phyloP scores from a whole-genome alignment of 1,140 invertebrate species.

The Anagrus nilaparvatae region DNA sequence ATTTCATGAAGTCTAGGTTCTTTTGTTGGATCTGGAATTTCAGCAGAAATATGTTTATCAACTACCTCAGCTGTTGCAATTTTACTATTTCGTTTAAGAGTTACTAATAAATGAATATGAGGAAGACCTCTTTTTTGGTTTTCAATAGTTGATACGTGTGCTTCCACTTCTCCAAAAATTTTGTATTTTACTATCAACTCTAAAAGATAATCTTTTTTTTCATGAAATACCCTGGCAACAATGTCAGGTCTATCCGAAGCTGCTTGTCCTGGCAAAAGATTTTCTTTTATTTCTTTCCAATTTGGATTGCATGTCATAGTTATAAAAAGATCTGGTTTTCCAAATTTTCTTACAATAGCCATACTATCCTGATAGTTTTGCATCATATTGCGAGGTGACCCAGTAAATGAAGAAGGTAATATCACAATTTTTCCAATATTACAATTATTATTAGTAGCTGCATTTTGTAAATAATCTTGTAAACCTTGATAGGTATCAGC shows the following conservation, averaged over 20 bases:
- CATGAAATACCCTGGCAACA: neutral
- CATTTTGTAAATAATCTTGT: neutral
- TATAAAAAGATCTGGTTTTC: constrained; percentile 3
- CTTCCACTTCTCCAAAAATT: neutral
- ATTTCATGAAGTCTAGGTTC: constrained; percentile 31
- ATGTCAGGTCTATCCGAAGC: constrained; percentile 1
- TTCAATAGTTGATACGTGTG: constrained; percentile 2
- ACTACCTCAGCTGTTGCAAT: constrained; percentile 14
- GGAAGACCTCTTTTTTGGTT: constrained; percentile 6
- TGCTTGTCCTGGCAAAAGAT: neutral
- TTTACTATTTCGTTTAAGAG: constrained; percentile 8
- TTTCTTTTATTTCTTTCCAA: neutral
- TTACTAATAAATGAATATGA: constrained; percentile 4
- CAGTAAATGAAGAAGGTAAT: constrained; percentile 1
- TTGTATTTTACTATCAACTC: constrained; percentile 8
- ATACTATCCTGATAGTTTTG: constrained; percentile 1
- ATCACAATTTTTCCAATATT: neutral
- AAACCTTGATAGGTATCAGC: constrained; percentile 2
- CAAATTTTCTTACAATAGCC: neutral
- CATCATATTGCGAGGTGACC: neutral
- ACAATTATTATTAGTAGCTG: neutral
- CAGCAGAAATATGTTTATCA: constrained; percentile 38
- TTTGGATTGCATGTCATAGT: neutral
- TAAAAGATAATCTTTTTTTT: neutral
- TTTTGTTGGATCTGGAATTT: constrained; percentile 39